Evolutionary conservation across 2,888 invertebrate genomes (phyloP).

Genomic region (Caenorhabditis sp.): DNA sequence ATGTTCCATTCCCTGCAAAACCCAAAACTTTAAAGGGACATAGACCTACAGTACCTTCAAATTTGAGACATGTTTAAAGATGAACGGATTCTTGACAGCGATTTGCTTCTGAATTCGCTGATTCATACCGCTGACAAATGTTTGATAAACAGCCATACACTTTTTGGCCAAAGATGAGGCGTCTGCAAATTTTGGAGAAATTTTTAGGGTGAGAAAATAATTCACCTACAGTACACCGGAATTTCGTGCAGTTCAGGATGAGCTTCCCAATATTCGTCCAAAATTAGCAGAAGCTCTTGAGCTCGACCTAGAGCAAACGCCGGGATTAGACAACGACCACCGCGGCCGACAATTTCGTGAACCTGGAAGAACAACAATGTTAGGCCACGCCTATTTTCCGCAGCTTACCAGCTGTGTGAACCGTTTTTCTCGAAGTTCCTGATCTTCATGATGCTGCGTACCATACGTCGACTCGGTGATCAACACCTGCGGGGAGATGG

Average conservation of each 20-base stretch:
- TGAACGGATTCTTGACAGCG: slow-evolving; percentile 96
- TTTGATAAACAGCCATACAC: slow-evolving; percentile 99
- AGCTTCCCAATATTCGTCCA: slow-evolving; percentile 95
- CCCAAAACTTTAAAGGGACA: too few relatives aligned
- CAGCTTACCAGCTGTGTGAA: slow-evolving; percentile 74
- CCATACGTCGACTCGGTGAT: slow-evolving; percentile 99
- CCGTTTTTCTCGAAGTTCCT: slow-evolving; percentile 92
- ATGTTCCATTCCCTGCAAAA: slow-evolving; percentile 88
- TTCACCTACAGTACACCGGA: slow-evolving; percentile 88
- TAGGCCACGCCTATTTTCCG: not conserved
- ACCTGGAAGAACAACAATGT: slow-evolving; percentile 74
- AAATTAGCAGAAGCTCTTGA: slow-evolving; percentile 73
- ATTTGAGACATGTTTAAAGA: slow-evolving; percentile 88
- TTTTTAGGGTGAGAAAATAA: not conserved
- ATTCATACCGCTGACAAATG: slow-evolving; percentile 99
- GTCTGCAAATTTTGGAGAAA: slow-evolving; percentile 73
- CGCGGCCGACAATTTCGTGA: slow-evolving; percentile 92
- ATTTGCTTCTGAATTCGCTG: slow-evolving; percentile 94
- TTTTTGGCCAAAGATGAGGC: slow-evolving; percentile 98
- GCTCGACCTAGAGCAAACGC: slow-evolving; percentile 97
- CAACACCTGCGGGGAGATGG: slow-evolving; percentile 91
- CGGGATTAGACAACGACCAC: slow-evolving; percentile 97
- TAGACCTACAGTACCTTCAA: slow-evolving; percentile 71
- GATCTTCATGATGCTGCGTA: slow-evolving; percentile 96
- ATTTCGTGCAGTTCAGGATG: slow-evolving; percentile 97